phyloP scores from a whole-genome alignment of 2,113 vertebrate genomes.

The Podiceps cristatus region DNA sequence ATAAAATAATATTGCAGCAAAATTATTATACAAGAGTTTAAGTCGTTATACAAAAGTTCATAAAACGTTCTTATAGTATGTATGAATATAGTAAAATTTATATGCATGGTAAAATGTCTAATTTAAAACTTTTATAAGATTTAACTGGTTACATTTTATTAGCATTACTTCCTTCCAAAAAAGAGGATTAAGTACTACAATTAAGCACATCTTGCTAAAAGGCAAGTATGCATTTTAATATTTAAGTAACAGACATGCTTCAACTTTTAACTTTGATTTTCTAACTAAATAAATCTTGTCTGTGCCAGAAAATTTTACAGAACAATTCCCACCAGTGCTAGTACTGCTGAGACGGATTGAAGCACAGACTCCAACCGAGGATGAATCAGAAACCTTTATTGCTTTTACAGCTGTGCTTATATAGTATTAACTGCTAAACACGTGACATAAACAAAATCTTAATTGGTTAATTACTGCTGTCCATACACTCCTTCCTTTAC shows the following conservation, averaged over 20 bases:
- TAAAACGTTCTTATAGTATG: neutral
- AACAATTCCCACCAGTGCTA: neutral
- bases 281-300: neutral
- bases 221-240: neutral
- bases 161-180: neutral
- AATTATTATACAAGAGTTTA: neutral
- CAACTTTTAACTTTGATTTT: constrained; percentile 31
- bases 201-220: constrained; percentile 21
- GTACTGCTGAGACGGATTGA: too few species aligned
- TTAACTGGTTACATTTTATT: constrained; percentile 15
- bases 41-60: neutral
- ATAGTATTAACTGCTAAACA: too few species aligned
- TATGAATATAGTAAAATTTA: neutral
- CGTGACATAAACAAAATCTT: too few species aligned
- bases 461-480: too few species aligned
- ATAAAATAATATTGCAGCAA: constrained; percentile 17
- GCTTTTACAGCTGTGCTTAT: too few species aligned
- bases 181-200: neutral
- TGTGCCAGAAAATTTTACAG: neutral
- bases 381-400: too few species aligned
- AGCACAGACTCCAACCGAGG: too few species aligned
- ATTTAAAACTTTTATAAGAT: neutral
- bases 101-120: neutral
- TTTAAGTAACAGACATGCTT: neutral
- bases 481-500: too few species aligned